Evolutionary conservation across 2,888 invertebrate species (phyloP).

Genomic region (Cataglyphis livida): DNA sequence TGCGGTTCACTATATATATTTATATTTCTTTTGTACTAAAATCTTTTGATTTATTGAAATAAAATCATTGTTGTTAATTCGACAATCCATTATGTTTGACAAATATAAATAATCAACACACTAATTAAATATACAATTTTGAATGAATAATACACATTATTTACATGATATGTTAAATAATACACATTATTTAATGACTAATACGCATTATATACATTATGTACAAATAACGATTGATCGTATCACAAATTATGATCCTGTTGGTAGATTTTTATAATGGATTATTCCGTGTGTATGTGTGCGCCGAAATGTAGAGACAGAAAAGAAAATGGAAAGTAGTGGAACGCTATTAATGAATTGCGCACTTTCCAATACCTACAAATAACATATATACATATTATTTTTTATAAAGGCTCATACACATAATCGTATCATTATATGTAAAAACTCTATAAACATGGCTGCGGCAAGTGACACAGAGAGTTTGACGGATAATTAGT

Average conservation of each 20-base stretch:
- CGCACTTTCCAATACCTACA: slow-evolving; percentile 78
- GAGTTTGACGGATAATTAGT: slow-evolving; percentile 81
- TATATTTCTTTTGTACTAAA: background rate
- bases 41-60: slow-evolving; percentile 20
- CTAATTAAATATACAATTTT: slow-evolving; percentile 17
- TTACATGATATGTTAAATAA: slow-evolving; percentile 67
- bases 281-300: slow-evolving; percentile 75
- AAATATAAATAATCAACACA: slow-evolving; percentile 18
- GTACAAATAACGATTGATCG: slow-evolving; percentile 60
- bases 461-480: slow-evolving; percentile 82
- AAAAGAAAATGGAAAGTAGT: slow-evolving; percentile 66
- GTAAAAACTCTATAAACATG: slow-evolving; percentile 61
- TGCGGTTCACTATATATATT: background rate
- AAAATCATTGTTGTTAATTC: slow-evolving; percentile 2
- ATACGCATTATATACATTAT: slow-evolving; percentile 72
- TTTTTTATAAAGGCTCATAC: background rate
- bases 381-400: slow-evolving; percentile 34
- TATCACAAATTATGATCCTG: slow-evolving; percentile 54
- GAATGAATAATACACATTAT: slow-evolving; percentile 63
- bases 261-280: slow-evolving; percentile 80
- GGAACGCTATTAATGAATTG: slow-evolving; percentile 80
- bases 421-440: background rate
- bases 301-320: slow-evolving; percentile 28
- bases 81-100: background rate
- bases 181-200: slow-evolving; percentile 59